phyloP scores from a whole-genome alignment of 2,113 vertebrate species.

The Dermatemys mawii region DNA sequence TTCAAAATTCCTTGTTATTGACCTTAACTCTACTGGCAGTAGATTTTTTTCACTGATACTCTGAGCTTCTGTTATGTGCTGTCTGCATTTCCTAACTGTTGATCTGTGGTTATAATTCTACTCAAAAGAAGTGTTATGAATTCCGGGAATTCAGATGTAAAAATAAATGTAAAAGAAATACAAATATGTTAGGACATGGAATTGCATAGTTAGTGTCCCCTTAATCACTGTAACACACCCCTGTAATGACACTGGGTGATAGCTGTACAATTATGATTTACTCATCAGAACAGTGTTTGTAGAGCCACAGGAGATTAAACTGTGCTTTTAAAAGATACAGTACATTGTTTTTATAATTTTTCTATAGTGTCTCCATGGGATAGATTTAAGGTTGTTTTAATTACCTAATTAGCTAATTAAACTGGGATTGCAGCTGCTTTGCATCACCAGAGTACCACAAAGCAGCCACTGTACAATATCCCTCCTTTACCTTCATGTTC shows the following conservation, averaged over 20 bases:
- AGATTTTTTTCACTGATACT: neutral
- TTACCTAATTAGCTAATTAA: neutral
- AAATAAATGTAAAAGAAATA: neutral
- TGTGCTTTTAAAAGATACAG: neutral
- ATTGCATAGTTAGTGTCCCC: neutral
- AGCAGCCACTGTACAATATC: neutral
- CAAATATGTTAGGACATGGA: neutral
- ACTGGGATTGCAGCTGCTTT: neutral
- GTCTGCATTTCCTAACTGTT: neutral
- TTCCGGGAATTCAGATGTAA: neutral
- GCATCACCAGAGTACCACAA: neutral
- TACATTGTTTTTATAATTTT: neutral
- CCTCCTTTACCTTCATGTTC: neutral
- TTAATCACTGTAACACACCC: neutral
- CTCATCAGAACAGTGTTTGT: neutral
- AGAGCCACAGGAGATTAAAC: neutral
- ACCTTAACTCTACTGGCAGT: neutral
- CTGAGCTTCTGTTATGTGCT: neutral
- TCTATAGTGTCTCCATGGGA: neutral
- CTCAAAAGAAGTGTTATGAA: neutral
- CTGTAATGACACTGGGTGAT: neutral
- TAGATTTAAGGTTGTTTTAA: neutral
- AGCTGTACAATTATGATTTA: neutral
- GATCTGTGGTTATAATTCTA: neutral
- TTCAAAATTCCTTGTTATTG: neutral